Percentiles rank a stretch among this genome's conserved stretches.
Evolutionary conservation across 2,888 invertebrate genomes (phyloP).

Genomic region (Trichogramma evanescens): DNA sequence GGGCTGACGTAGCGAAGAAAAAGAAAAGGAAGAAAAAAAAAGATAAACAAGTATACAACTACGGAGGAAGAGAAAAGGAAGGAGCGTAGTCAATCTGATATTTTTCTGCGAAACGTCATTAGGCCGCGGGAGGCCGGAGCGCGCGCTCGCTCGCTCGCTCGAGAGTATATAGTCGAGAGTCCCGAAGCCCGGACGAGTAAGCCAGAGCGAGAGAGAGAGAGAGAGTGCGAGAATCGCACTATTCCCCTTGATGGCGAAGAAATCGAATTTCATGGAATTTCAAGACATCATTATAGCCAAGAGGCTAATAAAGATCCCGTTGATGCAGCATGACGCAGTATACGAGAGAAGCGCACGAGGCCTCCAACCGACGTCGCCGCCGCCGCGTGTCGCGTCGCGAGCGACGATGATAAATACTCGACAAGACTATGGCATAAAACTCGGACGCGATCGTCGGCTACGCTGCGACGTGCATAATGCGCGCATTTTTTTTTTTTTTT

Average conservation of each 20-base stretch:
- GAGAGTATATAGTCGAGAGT: background rate
- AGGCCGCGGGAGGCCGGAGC: constrained; percentile 19
- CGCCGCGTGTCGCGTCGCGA: background rate
- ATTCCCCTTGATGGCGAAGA: constrained; percentile 24
- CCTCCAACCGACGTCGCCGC: background rate
- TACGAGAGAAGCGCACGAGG: background rate
- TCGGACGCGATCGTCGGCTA: background rate
- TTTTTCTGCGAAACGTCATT: constrained; percentile 24
- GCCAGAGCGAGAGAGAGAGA: too few species aligned
- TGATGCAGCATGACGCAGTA: constrained; percentile 22
- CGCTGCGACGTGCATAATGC: constrained; percentile 15
- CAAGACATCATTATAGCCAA: constrained; percentile 22
- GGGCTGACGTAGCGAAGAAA: background rate
- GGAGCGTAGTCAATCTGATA: constrained; percentile 18
- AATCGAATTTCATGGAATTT: constrained; percentile 26
- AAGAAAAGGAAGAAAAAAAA: background rate
- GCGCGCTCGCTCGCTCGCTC: constrained; percentile 5
- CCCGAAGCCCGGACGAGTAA: constrained; percentile 1
- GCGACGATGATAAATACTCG: constrained; percentile 21
- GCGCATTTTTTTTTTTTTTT: constrained; percentile 11
- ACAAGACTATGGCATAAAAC: constrained; percentile 17
- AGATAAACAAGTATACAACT: background rate
- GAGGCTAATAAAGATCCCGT: constrained; percentile 25
- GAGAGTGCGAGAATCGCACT: constrained; percentile 15
- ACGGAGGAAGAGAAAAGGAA: background rate